Evolutionary conservation across 2,797 vertebrate species (phyloP).

Genomic region (Sebastes trivittatus): DNA sequence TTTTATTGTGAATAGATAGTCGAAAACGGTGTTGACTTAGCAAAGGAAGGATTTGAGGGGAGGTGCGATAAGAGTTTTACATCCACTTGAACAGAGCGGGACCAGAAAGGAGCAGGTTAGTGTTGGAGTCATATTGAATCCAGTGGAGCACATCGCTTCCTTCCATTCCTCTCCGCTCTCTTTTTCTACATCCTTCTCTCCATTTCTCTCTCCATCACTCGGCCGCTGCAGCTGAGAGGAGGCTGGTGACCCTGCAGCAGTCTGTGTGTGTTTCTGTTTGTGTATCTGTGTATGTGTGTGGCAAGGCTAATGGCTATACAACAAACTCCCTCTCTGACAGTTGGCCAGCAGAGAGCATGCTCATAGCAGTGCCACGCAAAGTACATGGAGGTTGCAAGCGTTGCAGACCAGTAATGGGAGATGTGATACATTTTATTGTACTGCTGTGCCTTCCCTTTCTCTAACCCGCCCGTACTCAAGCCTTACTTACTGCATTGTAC

Average conservation of each 20-base stretch:
- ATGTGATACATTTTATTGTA: slow-evolving; percentile 1
- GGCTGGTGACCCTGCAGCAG: slow-evolving; percentile 34
- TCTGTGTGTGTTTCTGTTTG: slow-evolving; percentile 13
- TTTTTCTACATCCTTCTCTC: slow-evolving; percentile 4
- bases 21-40: neutral
- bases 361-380: slow-evolving; percentile 6
- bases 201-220: neutral
- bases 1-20: neutral
- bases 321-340: slow-evolving; percentile 44
- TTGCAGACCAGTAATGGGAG: neutral
- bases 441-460: neutral
- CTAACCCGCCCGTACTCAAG: neutral
- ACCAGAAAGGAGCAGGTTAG: slow-evolving; percentile 20
- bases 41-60: neutral
- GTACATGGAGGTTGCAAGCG: neutral
- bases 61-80: slow-evolving; percentile 5
- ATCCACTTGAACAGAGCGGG: neutral
- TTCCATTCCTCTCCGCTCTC: neutral
- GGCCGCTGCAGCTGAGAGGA: slow-evolving; percentile 1
- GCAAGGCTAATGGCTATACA: slow-evolving; percentile 15
- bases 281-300: slow-evolving; percentile 3
- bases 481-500: neutral
- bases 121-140: slow-evolving; percentile 15
- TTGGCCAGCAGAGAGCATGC: slow-evolving; percentile 15
- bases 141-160: slow-evolving; percentile 23